phyloP scores from a whole-genome alignment of 2,797 vertebrate genomes.

The Pelobates cultripes region DNA sequence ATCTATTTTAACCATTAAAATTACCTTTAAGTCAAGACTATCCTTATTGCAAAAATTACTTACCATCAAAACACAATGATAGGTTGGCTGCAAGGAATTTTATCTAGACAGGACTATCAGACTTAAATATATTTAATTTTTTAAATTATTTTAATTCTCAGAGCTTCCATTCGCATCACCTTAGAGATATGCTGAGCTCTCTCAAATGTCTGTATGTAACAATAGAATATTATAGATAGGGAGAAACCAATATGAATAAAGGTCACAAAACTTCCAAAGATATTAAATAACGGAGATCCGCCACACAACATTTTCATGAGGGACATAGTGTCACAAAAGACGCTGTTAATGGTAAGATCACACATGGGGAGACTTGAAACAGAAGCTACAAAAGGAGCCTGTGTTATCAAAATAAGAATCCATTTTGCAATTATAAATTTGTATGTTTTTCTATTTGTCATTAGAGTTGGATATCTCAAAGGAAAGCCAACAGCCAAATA shows the following conservation, averaged over 20 bases:
- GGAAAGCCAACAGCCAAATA: slow-evolving; percentile 29
- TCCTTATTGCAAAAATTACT: no score
- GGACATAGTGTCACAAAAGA: slow-evolving; percentile 27
- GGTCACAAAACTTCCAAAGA: neutral
- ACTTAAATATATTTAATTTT: neutral
- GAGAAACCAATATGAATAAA: neutral
- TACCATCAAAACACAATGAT: no score
- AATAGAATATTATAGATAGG: neutral
- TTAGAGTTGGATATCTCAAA: slow-evolving; percentile 18
- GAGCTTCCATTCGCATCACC: neutral
- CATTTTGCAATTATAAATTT: neutral
- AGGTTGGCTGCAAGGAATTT: no score
- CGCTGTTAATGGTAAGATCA: neutral
- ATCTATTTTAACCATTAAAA: no score
- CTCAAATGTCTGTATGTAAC: neutral
- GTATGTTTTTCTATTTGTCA: slow-evolving; percentile 5
- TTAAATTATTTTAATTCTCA: no score
- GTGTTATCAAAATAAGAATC: neutral
- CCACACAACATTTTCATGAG: neutral
- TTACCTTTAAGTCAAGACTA: no score
- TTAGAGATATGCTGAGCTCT: neutral
- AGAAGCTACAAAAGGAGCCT: neutral
- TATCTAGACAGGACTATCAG: no score
- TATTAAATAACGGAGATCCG: neutral
- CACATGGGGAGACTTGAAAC: slow-evolving; percentile 11